Evolutionary conservation across 2,797 vertebrate species (phyloP).

Genomic region (Lepus townsendii): DNA sequence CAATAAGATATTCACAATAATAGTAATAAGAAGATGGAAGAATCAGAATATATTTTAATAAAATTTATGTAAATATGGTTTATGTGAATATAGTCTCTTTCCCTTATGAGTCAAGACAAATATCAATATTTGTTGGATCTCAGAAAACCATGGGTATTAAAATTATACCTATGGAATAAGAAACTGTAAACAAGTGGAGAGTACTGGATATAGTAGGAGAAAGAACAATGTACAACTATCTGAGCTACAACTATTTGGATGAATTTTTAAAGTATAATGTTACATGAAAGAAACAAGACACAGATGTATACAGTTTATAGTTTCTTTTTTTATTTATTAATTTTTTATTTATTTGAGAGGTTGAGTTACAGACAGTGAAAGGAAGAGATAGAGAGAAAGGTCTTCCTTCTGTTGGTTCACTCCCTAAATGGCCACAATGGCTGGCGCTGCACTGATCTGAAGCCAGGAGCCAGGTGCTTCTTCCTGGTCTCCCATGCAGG

Average conservation of each 20-base stretch:
- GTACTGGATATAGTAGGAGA: background rate
- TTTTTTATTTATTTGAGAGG: background rate
- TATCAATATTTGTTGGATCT: background rate
- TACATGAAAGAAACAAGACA: slow-evolving; percentile 29
- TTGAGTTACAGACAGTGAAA: too few relatives aligned
- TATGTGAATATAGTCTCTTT: background rate
- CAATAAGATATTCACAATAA: background rate
- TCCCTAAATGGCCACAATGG: too few relatives aligned
- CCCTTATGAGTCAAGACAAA: background rate
- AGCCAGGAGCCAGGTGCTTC: too few relatives aligned
- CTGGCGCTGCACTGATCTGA: too few relatives aligned
- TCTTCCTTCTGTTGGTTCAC: too few relatives aligned
- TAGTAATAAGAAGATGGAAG: too few relatives aligned
- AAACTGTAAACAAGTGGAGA: background rate
- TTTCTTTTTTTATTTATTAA: background rate
- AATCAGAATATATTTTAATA: background rate
- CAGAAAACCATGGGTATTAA: background rate
- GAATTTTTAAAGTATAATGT: slow-evolving; percentile 14
- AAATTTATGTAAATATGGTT: background rate
- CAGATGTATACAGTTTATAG: slow-evolving; percentile 1
- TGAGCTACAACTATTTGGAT: background rate
- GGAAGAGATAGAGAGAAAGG: too few relatives aligned
- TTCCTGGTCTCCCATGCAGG: too few relatives aligned
- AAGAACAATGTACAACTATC: background rate
- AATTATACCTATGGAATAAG: background rate